phyloP scores from a whole-genome alignment of 2,888 invertebrate genomes.

The Leptopilina syphax region DNA sequence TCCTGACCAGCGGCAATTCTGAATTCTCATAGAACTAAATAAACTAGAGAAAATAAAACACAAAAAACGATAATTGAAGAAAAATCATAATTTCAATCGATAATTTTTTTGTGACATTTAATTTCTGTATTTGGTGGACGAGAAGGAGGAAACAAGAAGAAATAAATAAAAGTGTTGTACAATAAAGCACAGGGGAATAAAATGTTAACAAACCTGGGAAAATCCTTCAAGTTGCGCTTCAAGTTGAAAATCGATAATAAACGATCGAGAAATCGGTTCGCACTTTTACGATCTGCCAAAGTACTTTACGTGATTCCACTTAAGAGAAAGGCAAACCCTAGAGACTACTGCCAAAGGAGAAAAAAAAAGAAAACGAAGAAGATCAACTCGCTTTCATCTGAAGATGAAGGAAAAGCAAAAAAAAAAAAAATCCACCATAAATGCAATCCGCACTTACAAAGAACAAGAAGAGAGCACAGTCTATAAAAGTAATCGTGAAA shows the following conservation, averaged over 20 bases:
- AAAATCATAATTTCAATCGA: too few relatives aligned
- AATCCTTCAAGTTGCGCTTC: slow-evolving; percentile 10
- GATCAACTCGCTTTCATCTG: too few relatives aligned
- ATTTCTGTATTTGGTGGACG: too few relatives aligned
- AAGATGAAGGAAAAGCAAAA: too few relatives aligned
- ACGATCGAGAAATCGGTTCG: slow-evolving; percentile 30
- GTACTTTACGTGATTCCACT: slow-evolving; percentile 24
- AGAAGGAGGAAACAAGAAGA: neutral
- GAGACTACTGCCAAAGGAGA: neutral
- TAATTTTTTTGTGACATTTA: too few relatives aligned
- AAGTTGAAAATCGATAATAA: slow-evolving; percentile 25
- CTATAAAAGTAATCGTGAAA: neutral
- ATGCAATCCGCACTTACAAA: neutral
- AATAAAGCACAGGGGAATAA: slow-evolving; percentile 10
- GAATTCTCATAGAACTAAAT: too few relatives aligned
- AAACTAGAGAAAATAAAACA: too few relatives aligned
- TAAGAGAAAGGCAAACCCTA: slow-evolving; percentile 18
- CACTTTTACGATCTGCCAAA: slow-evolving; percentile 36
- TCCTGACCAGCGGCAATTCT: too few relatives aligned
- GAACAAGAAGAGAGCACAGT: neutral
- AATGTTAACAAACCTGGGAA: slow-evolving; percentile 29
- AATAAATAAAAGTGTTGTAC: slow-evolving; percentile 1
- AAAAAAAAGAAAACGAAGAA: neutral
- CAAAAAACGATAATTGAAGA: too few relatives aligned
- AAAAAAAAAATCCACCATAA: slow-evolving; percentile 17